Conservation (phyloP, 1,140 invertebrate genomes). For the Drosophila punjabiensis region DNA sequence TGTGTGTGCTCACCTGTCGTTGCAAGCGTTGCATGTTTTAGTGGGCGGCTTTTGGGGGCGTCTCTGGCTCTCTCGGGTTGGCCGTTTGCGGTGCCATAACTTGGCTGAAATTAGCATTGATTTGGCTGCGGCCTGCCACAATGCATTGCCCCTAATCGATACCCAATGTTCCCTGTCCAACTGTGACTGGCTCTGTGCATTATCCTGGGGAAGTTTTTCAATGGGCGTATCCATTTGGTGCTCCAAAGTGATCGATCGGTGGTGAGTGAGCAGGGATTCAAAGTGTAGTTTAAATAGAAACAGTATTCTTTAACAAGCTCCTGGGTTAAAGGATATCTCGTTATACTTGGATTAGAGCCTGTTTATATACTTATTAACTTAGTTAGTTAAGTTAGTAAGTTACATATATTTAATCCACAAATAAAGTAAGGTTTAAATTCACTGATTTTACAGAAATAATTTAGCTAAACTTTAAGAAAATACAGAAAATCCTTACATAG, state of each 20-base stretch:
- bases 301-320: not conserved
- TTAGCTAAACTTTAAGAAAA: not conserved
- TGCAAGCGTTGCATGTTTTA: slow-evolving; percentile 19
- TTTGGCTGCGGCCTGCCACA: slow-evolving; percentile 43
- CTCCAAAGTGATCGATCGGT: slow-evolving; percentile 18
- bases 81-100: slow-evolving; percentile 47
- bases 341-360: not conserved
- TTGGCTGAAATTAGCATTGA: slow-evolving; percentile 53
- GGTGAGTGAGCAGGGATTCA: not conserved
- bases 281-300: not conserved
- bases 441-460: too few relatives aligned
- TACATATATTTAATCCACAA: too few relatives aligned
- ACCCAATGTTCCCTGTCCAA: slow-evolving; percentile 37
- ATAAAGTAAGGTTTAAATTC: too few relatives aligned
- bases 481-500: not conserved
- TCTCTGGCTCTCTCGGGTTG: slow-evolving; percentile 6
- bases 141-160: slow-evolving; percentile 41
- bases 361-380: too few relatives aligned
- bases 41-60: slow-evolving; percentile 8
- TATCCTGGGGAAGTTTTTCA: slow-evolving; percentile 16
- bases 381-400: too few relatives aligned
- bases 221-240: slow-evolving; percentile 15
- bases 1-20: slow-evolving; percentile 23
- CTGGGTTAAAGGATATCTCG: not conserved
- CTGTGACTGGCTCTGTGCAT: slow-evolving; percentile 13